These are phyloP conservation scores for Nomada lathburiana DNA, from an alignment of 2,888 invertebrate species.

Conservation along the genomic window DNA sequence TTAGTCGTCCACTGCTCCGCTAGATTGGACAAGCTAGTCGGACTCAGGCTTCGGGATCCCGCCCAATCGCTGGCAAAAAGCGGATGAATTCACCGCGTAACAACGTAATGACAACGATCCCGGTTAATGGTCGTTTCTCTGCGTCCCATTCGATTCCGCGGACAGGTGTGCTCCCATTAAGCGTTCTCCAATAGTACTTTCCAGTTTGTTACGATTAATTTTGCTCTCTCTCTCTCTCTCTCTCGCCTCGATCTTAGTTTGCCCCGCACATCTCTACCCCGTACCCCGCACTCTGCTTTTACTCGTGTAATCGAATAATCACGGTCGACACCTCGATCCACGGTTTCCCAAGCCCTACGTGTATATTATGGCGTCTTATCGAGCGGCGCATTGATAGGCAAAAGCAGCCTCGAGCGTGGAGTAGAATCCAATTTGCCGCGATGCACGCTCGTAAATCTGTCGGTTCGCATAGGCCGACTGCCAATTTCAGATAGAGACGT, in stretches of 20 bases:
- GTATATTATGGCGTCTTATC: conserved; percentile 20
- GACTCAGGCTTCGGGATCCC: conserved; percentile 52
- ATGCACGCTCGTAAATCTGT: conserved; percentile 36
- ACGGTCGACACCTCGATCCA: background rate
- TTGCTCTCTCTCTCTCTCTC: background rate
- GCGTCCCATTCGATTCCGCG: conserved; percentile 27
- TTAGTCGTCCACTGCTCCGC: conserved; percentile 57
- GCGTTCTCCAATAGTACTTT: conserved; percentile 4
- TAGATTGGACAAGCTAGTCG: conserved; percentile 45
- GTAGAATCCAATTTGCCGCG: conserved; percentile 56
- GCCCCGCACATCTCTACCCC: background rate
- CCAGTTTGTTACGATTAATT: conserved; percentile 35
- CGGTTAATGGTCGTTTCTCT: conserved; percentile 59
- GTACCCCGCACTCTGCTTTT: background rate
- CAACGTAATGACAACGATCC: conserved; percentile 67
- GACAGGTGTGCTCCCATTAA: conserved; percentile 49
- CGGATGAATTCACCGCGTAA: conserved; percentile 66
- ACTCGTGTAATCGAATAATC: background rate
- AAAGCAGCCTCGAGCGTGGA: conserved; percentile 3
- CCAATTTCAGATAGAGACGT: conserved; percentile 60
- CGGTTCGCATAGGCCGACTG: conserved; percentile 27
- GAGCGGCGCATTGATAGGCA: background rate
- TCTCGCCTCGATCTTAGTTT: background rate
- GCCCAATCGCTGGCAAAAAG: conserved; percentile 62
- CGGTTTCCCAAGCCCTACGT: background rate